Evolutionary conservation across 2,797 vertebrate species (phyloP), one percentile per base, ranked within the genome.

Genomic region (Pantherophis alleghaniensis): DNA sequence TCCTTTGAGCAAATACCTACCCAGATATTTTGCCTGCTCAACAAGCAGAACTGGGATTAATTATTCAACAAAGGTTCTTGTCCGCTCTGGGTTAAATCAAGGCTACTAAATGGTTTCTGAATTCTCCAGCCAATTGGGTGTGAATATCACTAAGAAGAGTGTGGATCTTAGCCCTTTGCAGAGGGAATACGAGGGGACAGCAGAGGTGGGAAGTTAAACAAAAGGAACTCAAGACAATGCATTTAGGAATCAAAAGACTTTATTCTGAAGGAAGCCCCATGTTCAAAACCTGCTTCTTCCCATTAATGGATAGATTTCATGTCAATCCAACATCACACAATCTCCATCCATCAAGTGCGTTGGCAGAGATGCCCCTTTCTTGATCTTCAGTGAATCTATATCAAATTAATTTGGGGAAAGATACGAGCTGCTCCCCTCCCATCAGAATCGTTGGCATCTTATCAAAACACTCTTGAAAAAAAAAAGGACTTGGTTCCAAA

Each of bases 361-460:
- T 91, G 89, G 88, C 63, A 92, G 56, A 42, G 26, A 32, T 55
- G 66, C 60, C 24, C 13, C 26, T 91, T 90, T 59, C 87, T 87
- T 90, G 59, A 74, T 5, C 37, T 1, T 42, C 60, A 87, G 5
- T 59, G 60, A 93, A 92, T 88, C 61, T 86, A 16, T 57, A 79
- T 4, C 7, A 92, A 47, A 74, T 20, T 59, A 63, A 90, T 91
- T 90, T 47, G 66, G 61, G 87, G 86, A 92, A 12, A 88, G 63
- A 86, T 37, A 93, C 51, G 87, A 89, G 51, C 13, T 32, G 47
- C 9, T 20, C 9, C 55, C 13, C 74, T 66, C 88, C 87, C 9
- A n/a, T 83, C 60, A 20, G 90, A 74, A 59, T 87, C 42, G 26
- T 37, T 63, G 93, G 90, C 92, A 92, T 59, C 93, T 95, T 91